Evolutionary conservation across 2,113 vertebrate genomes (phyloP).

Genomic region (Pao palembangensis): DNA sequence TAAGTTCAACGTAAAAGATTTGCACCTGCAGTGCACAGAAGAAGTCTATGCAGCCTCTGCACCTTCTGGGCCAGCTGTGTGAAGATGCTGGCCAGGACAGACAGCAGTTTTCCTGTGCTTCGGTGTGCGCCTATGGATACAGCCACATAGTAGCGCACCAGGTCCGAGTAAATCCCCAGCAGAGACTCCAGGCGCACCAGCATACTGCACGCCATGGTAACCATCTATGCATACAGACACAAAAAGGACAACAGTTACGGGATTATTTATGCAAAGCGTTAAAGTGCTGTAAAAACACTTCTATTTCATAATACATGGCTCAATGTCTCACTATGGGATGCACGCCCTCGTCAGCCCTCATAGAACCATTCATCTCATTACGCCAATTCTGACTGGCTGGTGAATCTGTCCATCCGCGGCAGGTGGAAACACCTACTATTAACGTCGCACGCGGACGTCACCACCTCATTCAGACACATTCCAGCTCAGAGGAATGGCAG

Average conservation of each 20-base stretch:
- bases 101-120: constrained; percentile 87
- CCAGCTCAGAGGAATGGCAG: too few species aligned
- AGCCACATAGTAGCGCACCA: constrained; percentile 85
- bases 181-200: constrained; percentile 84
- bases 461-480: too few species aligned
- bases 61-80: constrained; percentile 92
- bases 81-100: constrained; percentile 86
- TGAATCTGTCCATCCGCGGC: too few species aligned
- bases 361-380: too few species aligned
- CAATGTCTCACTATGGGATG: too few species aligned
- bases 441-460: too few species aligned
- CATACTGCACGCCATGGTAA: constrained; percentile 79
- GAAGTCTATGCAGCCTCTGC: not conserved
- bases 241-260: not conserved
- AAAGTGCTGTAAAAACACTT: too few species aligned
- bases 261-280: not conserved
- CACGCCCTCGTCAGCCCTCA: too few species aligned
- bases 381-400: too few species aligned
- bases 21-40: not conserved
- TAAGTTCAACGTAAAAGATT: not conserved
- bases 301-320: too few species aligned
- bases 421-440: too few species aligned
- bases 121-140: constrained; percentile 85
- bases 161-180: constrained; percentile 82
- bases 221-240: constrained; percentile 57